Evolutionary conservation across 2,888 invertebrate species (phyloP), one percentile per base, ranked within the genome.

Genomic region (Dynastes maya): DNA sequence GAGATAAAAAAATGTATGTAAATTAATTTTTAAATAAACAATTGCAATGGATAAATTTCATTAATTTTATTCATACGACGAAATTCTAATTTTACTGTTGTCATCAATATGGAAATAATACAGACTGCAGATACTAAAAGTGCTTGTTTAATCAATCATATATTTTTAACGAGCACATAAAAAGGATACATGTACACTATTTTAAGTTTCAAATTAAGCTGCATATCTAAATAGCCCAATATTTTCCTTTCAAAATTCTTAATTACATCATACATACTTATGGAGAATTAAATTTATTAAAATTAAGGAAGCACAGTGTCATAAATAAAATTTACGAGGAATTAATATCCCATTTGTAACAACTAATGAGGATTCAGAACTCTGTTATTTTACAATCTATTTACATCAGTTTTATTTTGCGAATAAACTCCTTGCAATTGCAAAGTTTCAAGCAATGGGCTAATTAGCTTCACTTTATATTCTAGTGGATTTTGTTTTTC

Each of bases 81-180:
- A 63, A 63, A 65, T 75, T 75, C 32, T 65, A 29, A n/a, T 29
- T 75, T 27, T 72, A 61, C 58, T 58, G 55, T 58, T 32, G 22
- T 67, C 49, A 45, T 67, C 45, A n/a, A 27, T 45, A 11, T 67
- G 16, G 16, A 49, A 45, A 16, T 45, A 64, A 77, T 49, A 45
- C 61, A 55, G 61, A 63, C 61, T 51, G 77, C 77, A 77, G 77
- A 77, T 77, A 70, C 77, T 77, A 77, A 77, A 77, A 77, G 77
- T 77, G 71, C 63, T 70, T 71, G 61, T 70, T 37, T 70, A 32
- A 27, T 58, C 1, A 68, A 13, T 68, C n/a, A 32, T 27, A n/a
- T 51, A 27, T 27, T 22, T 1, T 68, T 27, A 68, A 22, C 22
- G 22, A 58, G 58, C 72, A 32, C 40, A 49, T 61, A n/a, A 37